Percentiles rank a stretch among this genome's conserved stretches.
Conservation (phyloP, 1,140 invertebrate genomes). For the Caenorhabditis remanei region DNA sequence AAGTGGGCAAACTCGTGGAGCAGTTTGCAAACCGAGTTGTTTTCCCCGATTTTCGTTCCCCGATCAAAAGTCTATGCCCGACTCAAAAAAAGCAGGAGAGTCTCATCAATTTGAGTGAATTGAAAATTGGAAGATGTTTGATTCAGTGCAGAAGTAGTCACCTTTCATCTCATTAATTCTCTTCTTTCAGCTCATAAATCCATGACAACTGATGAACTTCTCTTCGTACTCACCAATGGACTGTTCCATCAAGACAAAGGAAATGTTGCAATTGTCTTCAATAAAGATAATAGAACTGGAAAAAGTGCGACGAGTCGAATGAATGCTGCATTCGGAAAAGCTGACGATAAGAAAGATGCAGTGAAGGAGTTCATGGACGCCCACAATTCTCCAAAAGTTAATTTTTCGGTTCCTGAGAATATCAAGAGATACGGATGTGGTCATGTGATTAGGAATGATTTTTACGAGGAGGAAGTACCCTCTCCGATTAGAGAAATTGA, state of each 20-base stretch:
- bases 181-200: not conserved
- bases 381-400: not conserved
- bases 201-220: not conserved
- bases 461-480: no score
- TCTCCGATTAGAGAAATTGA: no score
- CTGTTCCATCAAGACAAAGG: conserved; percentile 2
- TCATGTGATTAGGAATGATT: no score
- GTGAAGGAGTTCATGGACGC: not conserved
- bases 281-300: conserved; percentile 5
- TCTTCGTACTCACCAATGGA: conserved; percentile 23
- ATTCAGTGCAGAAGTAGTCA: no score
- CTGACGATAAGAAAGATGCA: not conserved
- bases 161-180: no score
- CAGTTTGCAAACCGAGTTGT: no score
- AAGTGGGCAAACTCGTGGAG: no score
- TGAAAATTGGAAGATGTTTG: no score
- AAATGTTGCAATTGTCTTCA: conserved; percentile 26
- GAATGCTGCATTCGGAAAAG: conserved; percentile 8
- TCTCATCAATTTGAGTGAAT: no score
- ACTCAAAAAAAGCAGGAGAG: no score
- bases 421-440: conserved; percentile 10
- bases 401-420: not conserved
- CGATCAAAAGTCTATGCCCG: no score
- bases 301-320: conserved; percentile 22
- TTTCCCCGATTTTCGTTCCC: no score